Evolutionary conservation across 92 coral and sea anemone genomes (phyloP).

Genomic region (Pocillopora grandis): DNA sequence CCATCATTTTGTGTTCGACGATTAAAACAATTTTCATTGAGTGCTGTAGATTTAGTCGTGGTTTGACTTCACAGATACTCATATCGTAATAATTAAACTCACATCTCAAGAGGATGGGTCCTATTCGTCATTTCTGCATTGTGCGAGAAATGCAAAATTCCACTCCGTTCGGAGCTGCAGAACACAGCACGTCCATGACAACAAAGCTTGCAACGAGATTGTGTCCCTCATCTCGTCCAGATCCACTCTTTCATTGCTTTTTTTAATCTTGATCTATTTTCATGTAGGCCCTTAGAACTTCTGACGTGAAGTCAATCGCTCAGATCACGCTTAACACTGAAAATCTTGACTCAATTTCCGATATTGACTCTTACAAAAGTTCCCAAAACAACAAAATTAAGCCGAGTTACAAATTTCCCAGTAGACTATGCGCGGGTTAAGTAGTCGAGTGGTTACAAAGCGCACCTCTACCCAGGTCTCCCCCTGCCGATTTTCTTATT

Average conservation of each 20-base stretch:
- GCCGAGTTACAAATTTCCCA: conserved; percentile 22
- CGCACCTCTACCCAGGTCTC: neutral
- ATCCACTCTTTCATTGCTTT: conserved; percentile 50
- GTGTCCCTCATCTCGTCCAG: conserved; percentile 27
- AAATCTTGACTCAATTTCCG: conserved; percentile 28
- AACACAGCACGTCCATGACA: conserved; percentile 85
- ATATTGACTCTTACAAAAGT: conserved; percentile 32
- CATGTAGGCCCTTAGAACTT: neutral
- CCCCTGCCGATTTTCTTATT: neutral
- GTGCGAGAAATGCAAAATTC: conserved; percentile 48
- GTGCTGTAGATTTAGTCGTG: too few relatives aligned
- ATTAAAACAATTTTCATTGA: too few relatives aligned
- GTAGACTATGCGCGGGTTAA: conserved; percentile 19
- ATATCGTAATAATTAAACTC: conserved; percentile 32
- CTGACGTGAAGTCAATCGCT: neutral
- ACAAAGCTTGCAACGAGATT: conserved; percentile 72
- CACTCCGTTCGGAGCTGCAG: conserved; percentile 73
- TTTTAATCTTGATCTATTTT: conserved; percentile 9
- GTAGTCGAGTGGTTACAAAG: conserved; percentile 29
- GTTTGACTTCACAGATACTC: neutral
- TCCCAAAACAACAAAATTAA: conserved; percentile 38
- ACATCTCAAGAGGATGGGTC: conserved; percentile 92
- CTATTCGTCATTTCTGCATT: conserved; percentile 85
- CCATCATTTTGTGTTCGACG: too few relatives aligned
- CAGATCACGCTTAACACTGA: neutral